Conservation (phyloP, 2,888 invertebrate genomes). For the Cryptus viduatorius region DNA sequence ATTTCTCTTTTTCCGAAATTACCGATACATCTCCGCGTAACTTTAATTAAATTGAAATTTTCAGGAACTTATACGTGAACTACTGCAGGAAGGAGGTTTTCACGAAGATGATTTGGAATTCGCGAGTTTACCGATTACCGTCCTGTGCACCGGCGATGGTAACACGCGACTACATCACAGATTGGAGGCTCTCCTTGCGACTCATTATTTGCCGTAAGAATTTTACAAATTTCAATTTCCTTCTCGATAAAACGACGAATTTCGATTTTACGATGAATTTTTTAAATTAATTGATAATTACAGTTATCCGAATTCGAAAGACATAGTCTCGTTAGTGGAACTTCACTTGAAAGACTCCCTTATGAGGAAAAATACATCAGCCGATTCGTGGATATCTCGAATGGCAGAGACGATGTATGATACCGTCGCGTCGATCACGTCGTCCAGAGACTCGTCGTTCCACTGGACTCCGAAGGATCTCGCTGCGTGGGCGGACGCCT, state of each 20-base stretch:
- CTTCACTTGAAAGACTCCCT: constrained; percentile 77
- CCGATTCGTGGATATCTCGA: constrained; percentile 77
- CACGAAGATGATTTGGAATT: constrained; percentile 83
- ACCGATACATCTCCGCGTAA: background rate
- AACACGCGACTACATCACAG: constrained; percentile 80
- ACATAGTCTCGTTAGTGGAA: constrained; percentile 77
- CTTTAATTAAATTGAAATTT: too few relatives aligned
- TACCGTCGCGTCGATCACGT: constrained; percentile 72
- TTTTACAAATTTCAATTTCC: background rate
- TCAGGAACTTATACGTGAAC: constrained; percentile 81
- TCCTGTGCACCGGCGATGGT: constrained; percentile 79
- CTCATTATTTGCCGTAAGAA: constrained; percentile 79
- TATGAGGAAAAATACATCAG: constrained; percentile 54
- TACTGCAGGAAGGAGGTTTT: constrained; percentile 82
- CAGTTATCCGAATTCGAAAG: constrained; percentile 76
- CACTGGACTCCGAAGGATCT: constrained; percentile 79
- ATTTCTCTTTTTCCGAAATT: background rate
- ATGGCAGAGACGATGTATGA: constrained; percentile 77
- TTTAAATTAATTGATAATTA: constrained; percentile 26
- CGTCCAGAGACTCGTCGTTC: constrained; percentile 66
- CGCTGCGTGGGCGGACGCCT: constrained; percentile 77
- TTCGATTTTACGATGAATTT: background rate
- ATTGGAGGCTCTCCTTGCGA: constrained; percentile 79
- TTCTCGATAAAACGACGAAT: too few relatives aligned
- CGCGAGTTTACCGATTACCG: constrained; percentile 78